Evolutionary conservation across 2,797 vertebrate genomes (phyloP).

Genomic region (Lepus townsendii): DNA sequence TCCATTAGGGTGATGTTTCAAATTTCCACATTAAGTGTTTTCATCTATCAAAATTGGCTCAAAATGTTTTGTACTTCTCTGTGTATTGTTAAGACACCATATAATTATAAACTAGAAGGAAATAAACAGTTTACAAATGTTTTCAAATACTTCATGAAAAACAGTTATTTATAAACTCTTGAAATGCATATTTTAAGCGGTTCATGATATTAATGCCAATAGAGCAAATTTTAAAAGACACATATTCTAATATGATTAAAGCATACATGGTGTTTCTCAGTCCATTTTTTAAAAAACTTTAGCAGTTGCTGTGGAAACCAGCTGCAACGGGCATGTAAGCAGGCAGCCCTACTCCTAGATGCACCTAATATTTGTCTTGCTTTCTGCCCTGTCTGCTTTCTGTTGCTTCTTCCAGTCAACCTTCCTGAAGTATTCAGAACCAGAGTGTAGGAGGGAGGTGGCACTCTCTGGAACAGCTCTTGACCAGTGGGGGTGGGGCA

Average conservation of each 20-base stretch:
- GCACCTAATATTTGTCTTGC: not conserved
- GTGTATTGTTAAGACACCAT: not conserved
- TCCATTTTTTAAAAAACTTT: not conserved
- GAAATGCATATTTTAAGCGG: conserved; percentile 2
- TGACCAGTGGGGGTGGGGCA: too few relatives aligned
- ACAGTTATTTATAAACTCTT: not conserved
- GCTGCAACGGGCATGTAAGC: not conserved
- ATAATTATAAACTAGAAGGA: conserved; percentile 15
- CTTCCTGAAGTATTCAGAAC: not conserved
- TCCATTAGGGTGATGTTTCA: conserved; percentile 8
- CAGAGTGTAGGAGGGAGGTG: not conserved
- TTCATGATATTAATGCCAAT: not conserved
- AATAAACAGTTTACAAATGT: not conserved
- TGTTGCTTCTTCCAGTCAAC: not conserved
- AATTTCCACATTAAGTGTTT: not conserved
- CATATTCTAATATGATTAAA: not conserved
- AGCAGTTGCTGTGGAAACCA: conserved; percentile 36
- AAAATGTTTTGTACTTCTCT: not conserved
- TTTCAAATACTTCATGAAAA: not conserved
- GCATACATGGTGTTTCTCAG: not conserved
- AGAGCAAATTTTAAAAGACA: not conserved
- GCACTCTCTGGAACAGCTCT: not conserved
- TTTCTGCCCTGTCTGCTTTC: not conserved
- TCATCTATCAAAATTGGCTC: not conserved
- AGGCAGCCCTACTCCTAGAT: not conserved